Conservation (phyloP, 2,888 invertebrate species). For the Tortricodes alternella region DNA sequence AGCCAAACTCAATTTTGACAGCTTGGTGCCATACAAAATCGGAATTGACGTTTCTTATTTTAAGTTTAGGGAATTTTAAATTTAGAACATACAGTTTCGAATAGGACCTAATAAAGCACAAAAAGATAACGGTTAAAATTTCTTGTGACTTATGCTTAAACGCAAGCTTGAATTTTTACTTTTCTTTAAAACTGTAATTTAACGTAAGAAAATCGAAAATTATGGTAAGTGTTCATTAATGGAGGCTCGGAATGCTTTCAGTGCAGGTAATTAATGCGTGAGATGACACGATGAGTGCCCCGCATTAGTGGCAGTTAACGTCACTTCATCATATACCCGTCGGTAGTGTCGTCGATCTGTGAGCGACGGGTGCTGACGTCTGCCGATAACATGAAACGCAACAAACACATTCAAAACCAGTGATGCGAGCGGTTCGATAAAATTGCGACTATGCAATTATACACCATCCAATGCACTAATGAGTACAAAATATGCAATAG, state of each 20-base stretch:
- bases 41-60: too few relatives aligned
- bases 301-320: slow-evolving; percentile 46
- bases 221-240: too few relatives aligned
- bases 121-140: too few relatives aligned
- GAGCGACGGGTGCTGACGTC: slow-evolving; percentile 52
- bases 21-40: too few relatives aligned
- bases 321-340: slow-evolving; percentile 37
- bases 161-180: too few relatives aligned
- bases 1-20: too few relatives aligned
- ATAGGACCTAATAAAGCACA: too few relatives aligned
- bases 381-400: slow-evolving; percentile 55
- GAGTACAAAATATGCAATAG: slow-evolving; percentile 58
- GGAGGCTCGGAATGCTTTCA: background rate
- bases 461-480: slow-evolving; percentile 58
- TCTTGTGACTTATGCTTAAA: too few relatives aligned
- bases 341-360: slow-evolving; percentile 37
- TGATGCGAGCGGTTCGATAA: slow-evolving; percentile 54
- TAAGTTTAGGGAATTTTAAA: too few relatives aligned
- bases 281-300: slow-evolving; percentile 15
- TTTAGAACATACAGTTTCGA: too few relatives aligned
- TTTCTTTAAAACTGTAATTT: too few relatives aligned
- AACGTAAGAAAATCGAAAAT: too few relatives aligned
- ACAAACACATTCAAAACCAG: slow-evolving; percentile 66
- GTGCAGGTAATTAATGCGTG: slow-evolving; percentile 21
- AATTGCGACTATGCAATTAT: slow-evolving; percentile 65